phyloP scores from a whole-genome alignment of 2,888 invertebrate species.

The Dione vanillae region DNA sequence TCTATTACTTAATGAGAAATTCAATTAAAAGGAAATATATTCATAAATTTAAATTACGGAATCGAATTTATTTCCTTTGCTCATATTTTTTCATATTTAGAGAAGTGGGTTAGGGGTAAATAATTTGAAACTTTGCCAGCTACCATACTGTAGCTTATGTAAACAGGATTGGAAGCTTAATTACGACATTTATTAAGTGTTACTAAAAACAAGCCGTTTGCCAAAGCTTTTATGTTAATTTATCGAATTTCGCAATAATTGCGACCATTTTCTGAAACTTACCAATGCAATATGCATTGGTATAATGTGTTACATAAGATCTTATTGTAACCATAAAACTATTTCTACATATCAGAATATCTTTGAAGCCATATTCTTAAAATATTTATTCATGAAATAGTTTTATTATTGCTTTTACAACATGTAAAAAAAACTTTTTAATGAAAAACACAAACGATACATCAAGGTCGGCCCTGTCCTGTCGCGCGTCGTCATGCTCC shows the following conservation, averaged over 20 bases:
- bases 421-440: neutral
- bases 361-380: too few relatives aligned
- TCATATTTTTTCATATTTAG: constrained; percentile 47
- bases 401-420: neutral
- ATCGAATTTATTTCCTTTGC: constrained; percentile 45
- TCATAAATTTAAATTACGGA: constrained; percentile 42
- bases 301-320: too few relatives aligned
- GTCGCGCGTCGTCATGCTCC: constrained; percentile 64
- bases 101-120: constrained; percentile 46
- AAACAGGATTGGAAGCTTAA: constrained; percentile 43
- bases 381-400: too few relatives aligned
- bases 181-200: constrained; percentile 45
- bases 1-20: constrained; percentile 32
- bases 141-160: constrained; percentile 42
- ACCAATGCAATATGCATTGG: too few relatives aligned
- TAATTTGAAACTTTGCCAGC: constrained; percentile 47
- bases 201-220: constrained; percentile 41
- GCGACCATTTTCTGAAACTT: constrained; percentile 2
- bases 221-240: constrained; percentile 36
- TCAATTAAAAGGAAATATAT: constrained; percentile 35
- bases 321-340: too few relatives aligned
- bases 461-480: constrained; percentile 57
- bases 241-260: constrained; percentile 28
- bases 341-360: too few relatives aligned
- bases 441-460: constrained; percentile 19